Conservation (phyloP, 2,113 vertebrate genomes). For the Hemiprocne comata region DNA sequence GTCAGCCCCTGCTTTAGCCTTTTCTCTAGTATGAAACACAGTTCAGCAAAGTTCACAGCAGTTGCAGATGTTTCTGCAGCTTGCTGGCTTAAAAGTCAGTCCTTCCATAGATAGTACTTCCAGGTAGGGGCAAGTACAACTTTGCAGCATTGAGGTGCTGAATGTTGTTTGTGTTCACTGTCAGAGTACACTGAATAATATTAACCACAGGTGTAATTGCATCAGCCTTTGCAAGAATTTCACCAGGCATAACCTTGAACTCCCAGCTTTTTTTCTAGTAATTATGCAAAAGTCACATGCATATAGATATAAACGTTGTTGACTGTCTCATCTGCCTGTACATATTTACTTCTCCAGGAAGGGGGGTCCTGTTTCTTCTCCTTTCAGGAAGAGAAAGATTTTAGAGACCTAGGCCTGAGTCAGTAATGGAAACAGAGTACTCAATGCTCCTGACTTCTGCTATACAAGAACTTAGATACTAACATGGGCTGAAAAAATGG, state of each 20-base stretch:
- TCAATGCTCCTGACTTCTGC: neutral
- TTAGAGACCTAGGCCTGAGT: neutral
- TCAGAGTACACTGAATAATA: neutral
- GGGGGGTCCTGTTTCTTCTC: neutral
- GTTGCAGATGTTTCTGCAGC: neutral
- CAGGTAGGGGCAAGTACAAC: neutral
- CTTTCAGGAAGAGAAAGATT: neutral
- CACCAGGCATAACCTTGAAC: neutral
- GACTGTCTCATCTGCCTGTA: neutral
- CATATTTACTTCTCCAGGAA: neutral
- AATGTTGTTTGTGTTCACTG: neutral
- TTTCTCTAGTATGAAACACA: neutral
- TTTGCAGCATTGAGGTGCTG: neutral
- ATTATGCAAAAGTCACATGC: neutral
- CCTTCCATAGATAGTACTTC: neutral
- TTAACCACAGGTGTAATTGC: neutral
- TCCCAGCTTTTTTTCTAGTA: neutral
- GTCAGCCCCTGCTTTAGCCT: neutral
- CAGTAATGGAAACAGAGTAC: neutral
- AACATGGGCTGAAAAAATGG: neutral
- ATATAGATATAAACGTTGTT: neutral
- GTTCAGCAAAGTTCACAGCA: neutral
- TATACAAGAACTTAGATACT: neutral
- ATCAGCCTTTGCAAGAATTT: neutral
- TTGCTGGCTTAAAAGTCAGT: neutral